Evolutionary conservation across 2,113 vertebrate genomes (phyloP).

Genomic region (Leptocoma aspasia): DNA sequence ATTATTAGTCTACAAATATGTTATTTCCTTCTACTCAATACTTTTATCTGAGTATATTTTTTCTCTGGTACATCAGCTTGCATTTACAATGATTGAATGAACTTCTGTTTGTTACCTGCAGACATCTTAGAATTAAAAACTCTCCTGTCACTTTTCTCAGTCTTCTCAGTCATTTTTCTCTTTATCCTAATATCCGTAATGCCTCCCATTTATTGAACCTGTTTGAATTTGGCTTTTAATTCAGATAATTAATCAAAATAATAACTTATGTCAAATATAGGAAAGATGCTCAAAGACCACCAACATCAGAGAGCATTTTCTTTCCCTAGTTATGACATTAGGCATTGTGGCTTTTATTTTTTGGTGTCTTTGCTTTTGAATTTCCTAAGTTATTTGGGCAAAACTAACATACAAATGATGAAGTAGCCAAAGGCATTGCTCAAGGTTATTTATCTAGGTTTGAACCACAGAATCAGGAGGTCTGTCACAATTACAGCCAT

Average conservation of each 20-base stretch:
- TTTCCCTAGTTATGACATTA: background rate
- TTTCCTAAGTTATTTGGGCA: background rate
- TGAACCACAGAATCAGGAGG: background rate
- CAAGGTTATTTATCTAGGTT: background rate
- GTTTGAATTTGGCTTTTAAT: background rate
- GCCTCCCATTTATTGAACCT: background rate
- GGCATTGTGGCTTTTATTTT: background rate
- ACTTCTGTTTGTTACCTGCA: background rate
- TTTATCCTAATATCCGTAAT: background rate
- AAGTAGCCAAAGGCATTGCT: background rate
- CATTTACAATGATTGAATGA: background rate
- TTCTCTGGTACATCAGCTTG: background rate
- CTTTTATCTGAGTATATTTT: background rate
- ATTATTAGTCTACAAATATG: background rate
- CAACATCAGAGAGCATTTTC: accelerated
- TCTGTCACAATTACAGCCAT: background rate
- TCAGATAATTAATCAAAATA: background rate
- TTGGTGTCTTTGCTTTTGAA: background rate
- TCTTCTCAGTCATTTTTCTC: background rate
- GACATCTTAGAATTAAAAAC: background rate
- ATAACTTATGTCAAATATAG: background rate
- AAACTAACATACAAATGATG: background rate
- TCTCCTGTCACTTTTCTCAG: background rate
- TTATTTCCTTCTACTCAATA: background rate
- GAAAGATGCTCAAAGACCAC: background rate